A percentile compares a stretch with the other conserved stretches of the same genome.
Evolutionary conservation across 1,140 invertebrate genomes (phyloP).

Genomic region (Hyles euphorbiae): DNA sequence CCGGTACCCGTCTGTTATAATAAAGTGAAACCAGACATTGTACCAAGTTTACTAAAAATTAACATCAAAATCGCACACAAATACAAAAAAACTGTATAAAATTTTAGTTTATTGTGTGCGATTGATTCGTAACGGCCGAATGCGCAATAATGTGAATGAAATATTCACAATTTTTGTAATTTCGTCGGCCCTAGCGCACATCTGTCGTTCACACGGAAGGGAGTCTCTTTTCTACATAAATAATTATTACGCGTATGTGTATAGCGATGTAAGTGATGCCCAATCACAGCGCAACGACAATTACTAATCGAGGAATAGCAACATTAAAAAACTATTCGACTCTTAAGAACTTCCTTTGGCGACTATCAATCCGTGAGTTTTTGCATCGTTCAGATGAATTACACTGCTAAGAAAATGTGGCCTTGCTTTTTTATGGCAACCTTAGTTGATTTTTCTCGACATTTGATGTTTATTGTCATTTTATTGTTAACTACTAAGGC

Average conservation of each 20-base stretch:
- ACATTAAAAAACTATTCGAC: conserved; percentile 4
- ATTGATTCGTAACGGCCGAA: conserved; percentile 74
- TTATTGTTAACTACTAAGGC: conserved; percentile 21
- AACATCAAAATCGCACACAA: conserved; percentile 71
- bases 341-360: conserved; percentile 1
- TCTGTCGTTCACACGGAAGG: conserved; percentile 69
- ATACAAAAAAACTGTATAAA: conserved; percentile 65
- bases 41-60: conserved; percentile 65
- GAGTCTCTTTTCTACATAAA: conserved; percentile 45
- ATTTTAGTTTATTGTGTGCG: conserved; percentile 63
- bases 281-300: conserved; percentile 9
- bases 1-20: conserved; percentile 44
- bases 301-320: neutral
- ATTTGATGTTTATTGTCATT: conserved; percentile 38
- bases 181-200: conserved; percentile 55
- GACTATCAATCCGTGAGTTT: conserved; percentile 2
- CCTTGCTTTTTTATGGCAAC: conserved; percentile 34
- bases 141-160: conserved; percentile 69
- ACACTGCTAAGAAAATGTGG: conserved; percentile 14
- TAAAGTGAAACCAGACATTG: conserved; percentile 47
- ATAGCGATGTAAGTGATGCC: conserved; percentile 1
- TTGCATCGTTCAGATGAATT: conserved; percentile 3
- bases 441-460: conserved; percentile 29
- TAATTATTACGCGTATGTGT: conserved; percentile 14
- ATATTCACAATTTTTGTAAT: conserved; percentile 74